Percentiles rank a stretch among this genome's conserved stretches.
Evolutionary conservation across 2,113 vertebrate genomes (phyloP).

Genomic region (Glareola pratincola): DNA sequence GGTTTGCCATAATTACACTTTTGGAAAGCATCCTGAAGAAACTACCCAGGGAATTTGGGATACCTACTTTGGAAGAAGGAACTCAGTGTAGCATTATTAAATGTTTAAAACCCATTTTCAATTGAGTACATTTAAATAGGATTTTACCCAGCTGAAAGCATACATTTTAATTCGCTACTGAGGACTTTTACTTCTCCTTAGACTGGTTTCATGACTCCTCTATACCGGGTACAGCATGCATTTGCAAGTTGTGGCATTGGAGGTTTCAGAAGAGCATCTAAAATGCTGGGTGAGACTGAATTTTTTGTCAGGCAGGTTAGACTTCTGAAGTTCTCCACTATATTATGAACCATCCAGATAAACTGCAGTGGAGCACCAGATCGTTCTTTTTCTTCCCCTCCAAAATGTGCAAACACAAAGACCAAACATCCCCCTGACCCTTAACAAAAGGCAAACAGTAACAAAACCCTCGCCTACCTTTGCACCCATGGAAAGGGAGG

Average conservation of each 20-base stretch:
- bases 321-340: background rate
- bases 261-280: background rate
- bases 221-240: background rate
- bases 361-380: fast-evolving
- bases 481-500: background rate
- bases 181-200: background rate
- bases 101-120: background rate
- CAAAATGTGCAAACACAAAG: background rate
- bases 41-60: background rate
- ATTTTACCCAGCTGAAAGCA: background rate
- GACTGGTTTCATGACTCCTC: background rate
- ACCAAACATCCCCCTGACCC: background rate
- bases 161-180: background rate
- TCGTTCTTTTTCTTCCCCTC: fast-evolving
- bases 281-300: background rate
- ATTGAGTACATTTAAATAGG: background rate
- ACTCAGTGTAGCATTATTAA: background rate
- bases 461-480: fast-evolving
- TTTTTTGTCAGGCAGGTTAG: background rate
- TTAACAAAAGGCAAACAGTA: background rate
- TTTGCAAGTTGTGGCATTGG: background rate
- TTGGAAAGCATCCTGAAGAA: background rate
- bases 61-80: background rate
- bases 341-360: background rate
- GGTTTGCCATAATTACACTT: background rate